These are phyloP conservation scores for Xylocopa sonorina DNA, from an alignment of 1,140 invertebrate species.

Conservation along the genomic window DNA sequence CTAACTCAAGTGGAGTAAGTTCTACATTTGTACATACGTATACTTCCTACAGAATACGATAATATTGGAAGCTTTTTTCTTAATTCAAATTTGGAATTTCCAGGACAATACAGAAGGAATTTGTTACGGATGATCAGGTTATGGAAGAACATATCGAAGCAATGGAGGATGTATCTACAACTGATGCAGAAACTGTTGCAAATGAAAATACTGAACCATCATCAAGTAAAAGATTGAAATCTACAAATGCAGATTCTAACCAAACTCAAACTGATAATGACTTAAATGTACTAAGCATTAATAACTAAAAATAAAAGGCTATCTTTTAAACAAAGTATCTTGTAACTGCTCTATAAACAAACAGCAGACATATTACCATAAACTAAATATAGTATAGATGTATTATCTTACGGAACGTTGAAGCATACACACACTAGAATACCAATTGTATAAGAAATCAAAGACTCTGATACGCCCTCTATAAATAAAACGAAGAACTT, in stretches of 20 bases:
- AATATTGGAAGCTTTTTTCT: not conserved
- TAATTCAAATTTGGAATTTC: conserved; percentile 37
- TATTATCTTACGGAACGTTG: too few relatives aligned
- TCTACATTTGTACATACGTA: too few relatives aligned
- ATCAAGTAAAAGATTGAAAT: conserved; percentile 38
- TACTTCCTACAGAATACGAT: too few relatives aligned
- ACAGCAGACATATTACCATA: too few relatives aligned
- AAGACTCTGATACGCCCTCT: too few relatives aligned
- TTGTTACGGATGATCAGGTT: conserved; percentile 11
- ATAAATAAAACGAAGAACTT: too few relatives aligned
- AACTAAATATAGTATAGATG: too few relatives aligned
- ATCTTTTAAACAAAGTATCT: too few relatives aligned
- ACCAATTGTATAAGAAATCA: too few relatives aligned
- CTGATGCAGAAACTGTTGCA: not conserved
- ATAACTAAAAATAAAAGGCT: not conserved
- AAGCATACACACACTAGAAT: too few relatives aligned
- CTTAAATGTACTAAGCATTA: too few relatives aligned
- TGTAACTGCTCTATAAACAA: too few relatives aligned
- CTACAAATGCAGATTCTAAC: conserved; percentile 4
- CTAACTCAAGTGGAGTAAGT: conserved; percentile 57
- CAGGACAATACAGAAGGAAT: conserved; percentile 42
- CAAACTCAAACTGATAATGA: not conserved
- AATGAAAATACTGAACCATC: conserved; percentile 9
- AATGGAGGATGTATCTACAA: not conserved
- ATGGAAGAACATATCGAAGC: not conserved